Base-by-base conservation (phyloP, 2,888 invertebrate genomes). In the Ormyrus rosae region DNA sequence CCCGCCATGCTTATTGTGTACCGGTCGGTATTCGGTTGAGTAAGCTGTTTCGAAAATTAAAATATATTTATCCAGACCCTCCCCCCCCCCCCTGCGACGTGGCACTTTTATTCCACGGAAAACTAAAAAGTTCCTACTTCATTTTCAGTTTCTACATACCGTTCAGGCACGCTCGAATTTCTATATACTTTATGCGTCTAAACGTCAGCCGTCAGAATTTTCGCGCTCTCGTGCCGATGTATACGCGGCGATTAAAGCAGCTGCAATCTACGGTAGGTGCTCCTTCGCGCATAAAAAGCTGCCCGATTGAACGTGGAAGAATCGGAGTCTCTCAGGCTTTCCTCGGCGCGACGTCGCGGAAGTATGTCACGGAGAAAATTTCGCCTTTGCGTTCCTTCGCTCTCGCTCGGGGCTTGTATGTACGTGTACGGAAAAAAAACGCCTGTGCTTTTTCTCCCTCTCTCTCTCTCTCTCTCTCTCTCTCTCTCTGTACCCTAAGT, bases 301-400 rank as follows among this genome's bases (percentile, higher is more conserved):
- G 34, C 34, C 34, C 34, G 34, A 34, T 2, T 34, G 34, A 34
- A 34, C 34, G 34, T 2, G 2, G 34, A 34, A 34, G 3, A 34
- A 3, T 34, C 34, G 34, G 34, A 2, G 34, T 3, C 34, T 34
- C 34, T 3, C 34, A 48, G 6, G 11, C 19, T 65, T 50, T 72
- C 72, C 13, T n/a, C 53, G 58, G 34, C 3, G 6, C 8, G 34
- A 69, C 34, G 58, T 69, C 46, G 53, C 50, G 45, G 53, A 71
- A 71, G 61, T 71, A n/a, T 71, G 61, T 61, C 61, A 11, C 53
- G 45, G 19, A 53, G 55, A 72, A 65, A 65, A 63, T 55, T 45
- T 72, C 63, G 63, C 45, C 61, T 46, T 61, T 53, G 11, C 45
- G 51, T 34, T 34, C 48, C 34, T 34, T 4, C 6, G 48, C 48